Percentiles rank a stretch among this genome's conserved stretches.
Conservation (phyloP, 2,113 vertebrate species). For the Rhodinocichla rosea region DNA sequence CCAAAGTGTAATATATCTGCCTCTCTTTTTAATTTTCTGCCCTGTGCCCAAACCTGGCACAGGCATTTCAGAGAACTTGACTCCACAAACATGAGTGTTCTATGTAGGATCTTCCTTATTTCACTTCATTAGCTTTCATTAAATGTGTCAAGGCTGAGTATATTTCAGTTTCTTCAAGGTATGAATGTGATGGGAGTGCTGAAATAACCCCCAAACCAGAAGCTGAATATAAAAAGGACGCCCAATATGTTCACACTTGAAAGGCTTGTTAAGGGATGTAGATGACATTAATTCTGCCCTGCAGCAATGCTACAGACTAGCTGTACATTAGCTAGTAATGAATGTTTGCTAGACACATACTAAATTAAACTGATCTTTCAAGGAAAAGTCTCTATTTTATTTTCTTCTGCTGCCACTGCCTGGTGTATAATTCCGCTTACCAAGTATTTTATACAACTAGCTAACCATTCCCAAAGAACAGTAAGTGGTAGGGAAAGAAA, state of each 20-base stretch:
- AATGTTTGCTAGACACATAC: neutral
- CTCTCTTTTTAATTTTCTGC: neutral
- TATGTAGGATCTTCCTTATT: neutral
- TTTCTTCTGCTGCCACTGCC: neutral
- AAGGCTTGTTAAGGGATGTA: slow-evolving; percentile 11
- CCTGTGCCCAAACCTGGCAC: neutral
- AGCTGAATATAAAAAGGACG: slow-evolving; percentile 6
- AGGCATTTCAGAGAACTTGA: neutral
- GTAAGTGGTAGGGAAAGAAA: neutral
- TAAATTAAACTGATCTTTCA: slow-evolving; percentile 18
- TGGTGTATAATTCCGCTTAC: neutral
- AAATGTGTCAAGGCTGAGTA: neutral
- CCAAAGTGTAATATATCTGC: neutral
- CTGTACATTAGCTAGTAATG: neutral
- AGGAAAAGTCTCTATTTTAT: neutral
- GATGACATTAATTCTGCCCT: slow-evolving; percentile 18
- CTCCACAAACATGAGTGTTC: neutral
- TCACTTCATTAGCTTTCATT: neutral
- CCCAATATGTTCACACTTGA: neutral
- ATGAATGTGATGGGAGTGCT: neutral
- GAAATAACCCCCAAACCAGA: neutral
- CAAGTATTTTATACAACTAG: neutral
- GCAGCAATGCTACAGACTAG: neutral
- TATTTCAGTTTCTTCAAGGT: slow-evolving; percentile 4
- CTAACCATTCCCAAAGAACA: neutral